Percentiles rank a stretch among this genome's conserved stretches.
Conservation (phyloP, 2,888 invertebrate species). For the Ormyrus nitidulus region DNA sequence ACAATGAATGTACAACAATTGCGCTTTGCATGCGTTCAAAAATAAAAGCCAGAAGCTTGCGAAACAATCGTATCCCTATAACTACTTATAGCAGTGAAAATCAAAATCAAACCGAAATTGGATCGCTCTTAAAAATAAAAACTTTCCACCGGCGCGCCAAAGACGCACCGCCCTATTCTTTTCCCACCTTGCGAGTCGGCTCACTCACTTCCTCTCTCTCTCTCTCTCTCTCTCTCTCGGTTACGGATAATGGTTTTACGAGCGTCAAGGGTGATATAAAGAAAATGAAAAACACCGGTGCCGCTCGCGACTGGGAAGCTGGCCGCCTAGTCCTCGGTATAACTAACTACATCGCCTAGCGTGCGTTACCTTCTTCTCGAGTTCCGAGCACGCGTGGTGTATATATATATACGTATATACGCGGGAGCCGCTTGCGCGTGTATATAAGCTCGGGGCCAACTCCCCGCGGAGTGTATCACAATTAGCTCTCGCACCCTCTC, state of each 20-base stretch:
- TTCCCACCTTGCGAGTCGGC: conserved; percentile 62
- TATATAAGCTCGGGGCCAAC: conserved; percentile 58
- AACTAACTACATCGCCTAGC: conserved; percentile 68
- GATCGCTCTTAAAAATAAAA: conserved; percentile 58
- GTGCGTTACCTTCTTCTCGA: conserved; percentile 67
- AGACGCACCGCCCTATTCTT: conserved; percentile 54
- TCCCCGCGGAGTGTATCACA: conserved; percentile 74
- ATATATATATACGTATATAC: conserved; percentile 54
- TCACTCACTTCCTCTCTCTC: conserved; percentile 65
- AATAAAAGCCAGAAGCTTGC: too few species aligned
- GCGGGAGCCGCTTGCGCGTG: conserved; percentile 7
- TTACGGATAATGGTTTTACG: conserved; percentile 93
- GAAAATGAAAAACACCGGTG: conserved; percentile 88
- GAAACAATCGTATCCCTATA: too few species aligned
- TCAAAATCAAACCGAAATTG: too few species aligned
- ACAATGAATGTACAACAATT: too few species aligned
- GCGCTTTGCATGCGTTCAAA: too few species aligned
- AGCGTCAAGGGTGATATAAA: conserved; percentile 90
- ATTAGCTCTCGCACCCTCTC: conserved; percentile 67
- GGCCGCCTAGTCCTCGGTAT: conserved; percentile 60
- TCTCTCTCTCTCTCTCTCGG: conserved; percentile 78
- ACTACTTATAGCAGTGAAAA: too few species aligned
- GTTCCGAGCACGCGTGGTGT: conserved; percentile 50
- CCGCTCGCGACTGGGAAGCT: conserved; percentile 10
- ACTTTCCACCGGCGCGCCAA: conserved; percentile 54